Base-by-base conservation (phyloP, 2,113 vertebrate species). In the Mixornis gularis region DNA sequence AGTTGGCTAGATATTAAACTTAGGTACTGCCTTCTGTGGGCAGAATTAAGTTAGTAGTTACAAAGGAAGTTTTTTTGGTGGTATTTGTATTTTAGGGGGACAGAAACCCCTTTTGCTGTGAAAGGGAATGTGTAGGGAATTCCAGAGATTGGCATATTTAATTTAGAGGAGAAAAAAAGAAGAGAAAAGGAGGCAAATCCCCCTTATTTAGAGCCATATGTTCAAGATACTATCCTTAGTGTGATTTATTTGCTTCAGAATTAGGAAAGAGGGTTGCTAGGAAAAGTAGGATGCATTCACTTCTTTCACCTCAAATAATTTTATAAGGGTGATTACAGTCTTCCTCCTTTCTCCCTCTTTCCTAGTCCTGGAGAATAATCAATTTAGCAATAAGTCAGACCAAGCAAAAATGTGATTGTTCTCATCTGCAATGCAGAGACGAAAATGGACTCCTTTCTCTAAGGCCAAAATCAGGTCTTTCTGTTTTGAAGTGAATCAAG, bases 241-340 rank as follows among this genome's bases (percentile, higher is more conserved):
- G 78, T 86, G 73, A 29, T 89, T 74, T 95, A 81, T 85, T 89
- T 95, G 51, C 70, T 92, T 95, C 86, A 85, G 73, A 92, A 76
- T 81, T 90, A 72, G 53, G 58, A 72, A 79, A 51, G 77, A 89
- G 51, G 34, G 70, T 93, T 95, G 92, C 83, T 89, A 73, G 87
- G 88, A 92, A 90, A 85, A 93, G 43, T 59, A 56, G 65, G 78
- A 82, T 82, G 19, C 46, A 65, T 81, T 85, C 38, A 41, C 4
- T 93, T 87, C 62, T 90, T 87, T 84, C 20, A 69, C 70, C 87
- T 87, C 52, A 44, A 85, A 82, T 32, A 79, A 55, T 71, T 85
- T 76, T 79, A 4, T 85, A 41, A 65, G 46, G 49, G 9, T 0
- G 4, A 65, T 90, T 79, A 38, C 34, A 12, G 18, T 80, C 72